Conservation (phyloP, 2,888 invertebrate species). For the Scotopteryx bipunctaria region DNA sequence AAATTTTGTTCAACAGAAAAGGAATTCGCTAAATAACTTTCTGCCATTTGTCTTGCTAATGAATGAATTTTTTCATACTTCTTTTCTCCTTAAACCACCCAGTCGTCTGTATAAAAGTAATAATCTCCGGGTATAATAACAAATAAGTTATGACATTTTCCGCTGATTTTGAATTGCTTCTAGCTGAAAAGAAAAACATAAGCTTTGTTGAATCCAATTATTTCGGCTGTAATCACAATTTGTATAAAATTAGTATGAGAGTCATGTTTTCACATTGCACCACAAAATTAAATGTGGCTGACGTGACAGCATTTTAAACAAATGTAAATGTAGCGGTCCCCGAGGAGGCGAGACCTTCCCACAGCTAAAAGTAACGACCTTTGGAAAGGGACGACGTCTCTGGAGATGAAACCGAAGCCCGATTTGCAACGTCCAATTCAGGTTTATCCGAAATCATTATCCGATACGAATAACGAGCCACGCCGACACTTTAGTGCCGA, state of each 20-base stretch:
- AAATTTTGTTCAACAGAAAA: constrained; percentile 64
- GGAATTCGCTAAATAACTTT: constrained; percentile 69
- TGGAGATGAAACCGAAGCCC: constrained; percentile 47
- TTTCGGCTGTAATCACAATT: constrained; percentile 8
- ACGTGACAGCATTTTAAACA: constrained; percentile 52
- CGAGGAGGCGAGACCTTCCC: constrained; percentile 45
- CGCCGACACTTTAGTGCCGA: constrained; percentile 33
- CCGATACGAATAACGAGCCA: constrained; percentile 46
- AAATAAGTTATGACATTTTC: neutral
- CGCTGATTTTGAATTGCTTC: neutral
- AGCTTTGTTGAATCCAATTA: neutral
- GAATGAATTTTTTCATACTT: constrained; percentile 51
- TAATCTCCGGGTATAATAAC: constrained; percentile 26
- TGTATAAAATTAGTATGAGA: constrained; percentile 38
- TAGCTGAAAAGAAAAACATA: neutral
- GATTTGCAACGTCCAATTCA: constrained; percentile 48
- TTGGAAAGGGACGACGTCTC: constrained; percentile 52
- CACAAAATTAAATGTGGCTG: constrained; percentile 48
- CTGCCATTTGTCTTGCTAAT: constrained; percentile 66
- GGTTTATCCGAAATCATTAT: constrained; percentile 53
- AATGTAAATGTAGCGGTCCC: constrained; percentile 50
- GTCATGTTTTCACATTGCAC: constrained; percentile 36
- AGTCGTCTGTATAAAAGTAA: constrained; percentile 26
- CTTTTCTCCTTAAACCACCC: constrained; percentile 36
- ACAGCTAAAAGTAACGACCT: constrained; percentile 53